Base-by-base conservation (phyloP, 1,140 invertebrate species). In the Augochlora pura region DNA sequence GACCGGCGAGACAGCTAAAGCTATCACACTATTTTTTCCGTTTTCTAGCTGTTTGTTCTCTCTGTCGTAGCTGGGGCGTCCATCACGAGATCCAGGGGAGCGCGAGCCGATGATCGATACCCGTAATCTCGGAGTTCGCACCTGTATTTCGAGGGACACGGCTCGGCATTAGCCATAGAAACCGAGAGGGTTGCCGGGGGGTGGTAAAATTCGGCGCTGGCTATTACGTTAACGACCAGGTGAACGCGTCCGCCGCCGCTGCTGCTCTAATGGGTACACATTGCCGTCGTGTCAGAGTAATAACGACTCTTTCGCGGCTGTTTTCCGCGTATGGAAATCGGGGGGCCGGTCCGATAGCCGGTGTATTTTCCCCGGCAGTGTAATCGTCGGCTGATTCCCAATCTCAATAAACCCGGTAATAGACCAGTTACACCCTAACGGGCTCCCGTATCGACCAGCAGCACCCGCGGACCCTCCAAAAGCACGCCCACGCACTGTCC, bases 361-460 rank as follows among this genome's bases (percentile, higher is more conserved):
- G 65, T 42, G 23, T 63, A 68, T 78, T 49, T 67, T 60, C 80
- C 32, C 8, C 32, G 32, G 23, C 21, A 49, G 73, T 52, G 62
- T 66, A 77, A 63, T 64, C 59, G 65, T 32, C 76, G 42, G 60
- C 46, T 72, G 76, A 78, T 83, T 83, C 78, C 82, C 78, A 81
- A 81, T 83, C 82, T 83, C 82, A 77, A 83, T 83, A 80, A 83
- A 83, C 60, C 68, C 76, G 54, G 68, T 78, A 78, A 78, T 78
- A 78, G 76, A 78, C 76, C 76, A 72, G 76, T 78, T 78, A 78
- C 76, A 78, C 27, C n/a, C 68, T 78, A 72, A 72, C 46, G 62
- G 68, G 54, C 54, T 49, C 57, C 57, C 54, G n/a, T 46, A 52
- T 52, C 49, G n/a, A 39, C 54, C 39, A 18, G 14, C 65, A 5